Conservation (phyloP, 2,888 invertebrate genomes). For the Chymomyza procnemis region DNA sequence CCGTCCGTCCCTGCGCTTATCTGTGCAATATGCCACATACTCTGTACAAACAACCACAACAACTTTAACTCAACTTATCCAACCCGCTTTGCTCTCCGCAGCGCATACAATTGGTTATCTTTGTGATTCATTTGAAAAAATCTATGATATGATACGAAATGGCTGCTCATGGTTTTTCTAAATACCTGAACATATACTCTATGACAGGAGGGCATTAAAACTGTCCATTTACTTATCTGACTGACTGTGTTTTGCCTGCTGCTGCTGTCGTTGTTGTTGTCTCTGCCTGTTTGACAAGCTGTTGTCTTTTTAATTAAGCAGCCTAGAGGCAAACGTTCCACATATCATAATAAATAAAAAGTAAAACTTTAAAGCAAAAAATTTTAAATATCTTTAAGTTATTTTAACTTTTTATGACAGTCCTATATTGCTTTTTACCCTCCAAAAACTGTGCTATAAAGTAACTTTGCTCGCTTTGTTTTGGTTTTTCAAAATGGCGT, state of each 20-base stretch:
- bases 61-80: slow-evolving; percentile 45
- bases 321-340: slow-evolving; percentile 49
- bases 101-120: slow-evolving; percentile 40
- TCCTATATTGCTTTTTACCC: slow-evolving; percentile 34
- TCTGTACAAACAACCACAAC: slow-evolving; percentile 36
- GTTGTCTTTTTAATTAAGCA: slow-evolving; percentile 74
- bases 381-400: slow-evolving; percentile 8
- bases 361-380: too few relatives aligned
- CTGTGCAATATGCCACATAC: slow-evolving; percentile 36
- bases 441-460: slow-evolving; percentile 14
- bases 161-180: background rate
- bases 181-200: slow-evolving; percentile 17
- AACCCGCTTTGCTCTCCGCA: slow-evolving; percentile 41
- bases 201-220: slow-evolving; percentile 22
- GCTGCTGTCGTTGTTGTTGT: slow-evolving; percentile 19
- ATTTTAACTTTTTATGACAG: slow-evolving; percentile 36
- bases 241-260: background rate
- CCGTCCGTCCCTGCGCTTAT: slow-evolving; percentile 48
- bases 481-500: slow-evolving; percentile 30
- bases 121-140: slow-evolving; percentile 61
- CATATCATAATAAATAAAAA: background rate
- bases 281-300: slow-evolving; percentile 65
- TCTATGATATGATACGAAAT: slow-evolving; percentile 25
- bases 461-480: slow-evolving; percentile 25
- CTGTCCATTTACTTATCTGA: slow-evolving; percentile 46